Conservation (phyloP, 2,113 vertebrate genomes). For the Phylloscopus trochilus region DNA sequence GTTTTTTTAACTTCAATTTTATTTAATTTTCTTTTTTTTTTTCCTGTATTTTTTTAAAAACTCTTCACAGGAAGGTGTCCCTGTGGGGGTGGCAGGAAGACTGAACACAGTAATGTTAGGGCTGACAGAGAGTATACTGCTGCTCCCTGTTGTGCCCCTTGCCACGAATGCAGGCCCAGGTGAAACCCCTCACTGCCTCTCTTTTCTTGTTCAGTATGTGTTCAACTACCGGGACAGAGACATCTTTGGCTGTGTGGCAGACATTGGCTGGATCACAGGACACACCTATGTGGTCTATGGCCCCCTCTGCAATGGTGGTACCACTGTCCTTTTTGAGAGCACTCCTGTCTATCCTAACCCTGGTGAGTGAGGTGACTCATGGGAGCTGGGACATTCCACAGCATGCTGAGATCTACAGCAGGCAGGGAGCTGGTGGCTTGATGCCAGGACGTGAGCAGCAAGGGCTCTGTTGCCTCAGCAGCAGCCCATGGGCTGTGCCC, state of each 20-base stretch:
- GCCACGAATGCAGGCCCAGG: background rate
- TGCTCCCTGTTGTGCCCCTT: background rate
- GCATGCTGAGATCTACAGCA: background rate
- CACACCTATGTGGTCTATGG: conserved; percentile 81
- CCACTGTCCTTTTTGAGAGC: conserved; percentile 83
- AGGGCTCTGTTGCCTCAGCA: background rate
- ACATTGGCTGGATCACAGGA: conserved; percentile 84
- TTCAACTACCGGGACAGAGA: conserved; percentile 81
- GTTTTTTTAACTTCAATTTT: background rate
- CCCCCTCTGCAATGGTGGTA: conserved; percentile 81
- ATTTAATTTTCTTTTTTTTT: background rate
- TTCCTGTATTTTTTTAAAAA: too few species aligned
- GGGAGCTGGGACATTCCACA: background rate
- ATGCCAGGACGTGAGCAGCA: background rate
- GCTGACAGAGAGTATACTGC: background rate
- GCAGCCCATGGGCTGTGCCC: rapidly evolving
- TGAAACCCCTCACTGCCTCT: background rate
- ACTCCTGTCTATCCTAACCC: conserved; percentile 78
- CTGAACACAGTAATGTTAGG: rapidly evolving
- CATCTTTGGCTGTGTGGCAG: conserved; percentile 81
- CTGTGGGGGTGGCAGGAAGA: background rate
- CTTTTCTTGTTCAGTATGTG: conserved; percentile 69
- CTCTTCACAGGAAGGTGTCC: background rate
- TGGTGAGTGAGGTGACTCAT: conserved; percentile 33
- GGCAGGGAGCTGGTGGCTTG: background rate